Base-by-base conservation (phyloP, 1,140 invertebrate genomes). In the Micrasema longulum region DNA sequence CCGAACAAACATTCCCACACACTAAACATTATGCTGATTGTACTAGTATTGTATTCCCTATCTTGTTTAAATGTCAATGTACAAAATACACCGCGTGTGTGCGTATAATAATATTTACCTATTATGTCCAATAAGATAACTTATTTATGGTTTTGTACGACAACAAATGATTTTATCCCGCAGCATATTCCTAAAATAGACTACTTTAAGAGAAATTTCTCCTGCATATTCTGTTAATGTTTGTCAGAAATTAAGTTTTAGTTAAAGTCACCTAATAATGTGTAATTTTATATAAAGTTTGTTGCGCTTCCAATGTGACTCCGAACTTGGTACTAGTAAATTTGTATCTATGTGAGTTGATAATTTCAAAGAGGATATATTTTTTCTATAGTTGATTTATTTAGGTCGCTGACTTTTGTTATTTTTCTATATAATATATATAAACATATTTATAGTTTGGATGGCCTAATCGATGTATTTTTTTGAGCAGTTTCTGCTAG, bases 331-430 rank as follows among this genome's bases (percentile, higher is more conserved):
- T 72, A 63, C 23, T 52, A 72, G 31, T 43, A 18, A 22, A 52
- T 52, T 12, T 63, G 43, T 63, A 38, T 68, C 48, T 68, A 68
- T 43, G 38, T 35, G 38, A 60, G 50, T 69, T 66, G 14, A 66
- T 75, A 45, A 62, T 69, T 53, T 62, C 57, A 75, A 75, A 69
- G 47, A 71, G 68, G 62, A 75, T 75, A 75, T 75, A 75, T 75
- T 75, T 75, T 64, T 71, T 72, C 66, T 72, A 72, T 69, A 69
- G 70, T 75, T 72, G 67, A 38, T 71, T 75, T 57, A 71, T 31
- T 71, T 70, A 53, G 69, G 66, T 74, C 47, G 55, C 64, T 71
- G 43, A 71, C 36, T 68, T 75, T 14, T 71, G 64, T 75, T 75
- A 71, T 75, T 75, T 75, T 75, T 71, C 36, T 68, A 64, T 47